Base-by-base conservation (phyloP, 1,140 invertebrate species). In the Formica selysi region DNA sequence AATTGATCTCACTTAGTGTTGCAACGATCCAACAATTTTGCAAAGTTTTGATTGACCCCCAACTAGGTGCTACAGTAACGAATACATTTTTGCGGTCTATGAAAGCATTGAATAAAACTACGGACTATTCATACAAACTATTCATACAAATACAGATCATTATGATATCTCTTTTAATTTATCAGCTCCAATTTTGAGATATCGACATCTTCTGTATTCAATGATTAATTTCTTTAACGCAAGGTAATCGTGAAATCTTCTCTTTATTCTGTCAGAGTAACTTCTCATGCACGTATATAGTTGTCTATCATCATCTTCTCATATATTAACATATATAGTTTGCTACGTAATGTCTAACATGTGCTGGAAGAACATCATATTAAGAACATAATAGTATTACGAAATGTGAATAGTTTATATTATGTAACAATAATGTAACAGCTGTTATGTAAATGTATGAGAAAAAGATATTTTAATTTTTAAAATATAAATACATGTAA, bases 21-120 rank as follows among this genome's bases (percentile, higher is more conserved):
- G 36, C 73, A 22, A 61, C 54, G 73, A 76, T 61, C 22, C 61
- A 61, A 76, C 73, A 76, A 76, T 26, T 22, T 7, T 59, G 8
- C n/a, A 41, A 76, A 76, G 73, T 76, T 76, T 32, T 26, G 29
- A 76, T 76, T 76, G 51, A 41, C 13, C 32, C 26, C 32, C 38
- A 76, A 38, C 8, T 3, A 1, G 13, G 10, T 59, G n/a, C 54
- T 36, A 8, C 32, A 73, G 19, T 57, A 73, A 32, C 11, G 13
- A 26, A 38, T 59, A 59, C 3, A 0, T 6, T 41, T 22, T 22
- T 32, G 13, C 36, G 29, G 19, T 22, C 2, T 36, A 26, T 59
- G 8, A 38, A n/a, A 11, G 2, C 29, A 13, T 59, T 59, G 59
- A 74, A 59, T 74, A 74, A 41, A 74, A 36, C 16, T 59, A n/a